These are phyloP conservation scores for Mellivora capensis DNA, from an alignment of 2,113 vertebrate species.

Conservation along the genomic window DNA sequence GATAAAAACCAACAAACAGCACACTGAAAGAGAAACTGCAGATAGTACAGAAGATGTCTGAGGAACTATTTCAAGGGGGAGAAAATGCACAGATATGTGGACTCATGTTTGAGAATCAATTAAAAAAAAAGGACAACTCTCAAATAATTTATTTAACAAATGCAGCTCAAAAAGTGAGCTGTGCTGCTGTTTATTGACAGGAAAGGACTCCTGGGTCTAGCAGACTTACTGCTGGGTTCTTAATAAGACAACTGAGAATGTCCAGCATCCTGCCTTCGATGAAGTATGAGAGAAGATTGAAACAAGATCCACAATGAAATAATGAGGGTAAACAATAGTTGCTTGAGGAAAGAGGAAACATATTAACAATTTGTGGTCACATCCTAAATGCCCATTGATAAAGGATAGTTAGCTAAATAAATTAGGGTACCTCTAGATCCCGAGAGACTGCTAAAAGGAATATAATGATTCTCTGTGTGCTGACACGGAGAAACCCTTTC, in stretches of 20 bases:
- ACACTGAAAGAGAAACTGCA: not conserved
- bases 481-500: not conserved
- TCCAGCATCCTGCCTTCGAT: not conserved
- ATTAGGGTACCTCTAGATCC: not conserved
- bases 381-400: conserved; percentile 3
- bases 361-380: not conserved
- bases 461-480: not conserved
- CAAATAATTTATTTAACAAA: not conserved
- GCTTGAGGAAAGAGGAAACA: conserved; percentile 38
- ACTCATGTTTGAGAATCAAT: not conserved
- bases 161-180: not conserved
- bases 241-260: not conserved
- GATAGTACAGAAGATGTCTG: not conserved
- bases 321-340: conserved; percentile 11
- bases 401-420: conserved; percentile 20
- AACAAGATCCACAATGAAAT: not conserved
- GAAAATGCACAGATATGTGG: not conserved
- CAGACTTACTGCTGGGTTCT: not conserved
- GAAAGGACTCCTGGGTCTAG: not conserved
- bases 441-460: not conserved
- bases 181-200: not conserved
- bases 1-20: not conserved
- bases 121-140: not conserved
- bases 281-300: not conserved
- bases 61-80: not conserved